Base-by-base conservation (phyloP, 1,140 invertebrate genomes). In the Bombus sylvicola region DNA sequence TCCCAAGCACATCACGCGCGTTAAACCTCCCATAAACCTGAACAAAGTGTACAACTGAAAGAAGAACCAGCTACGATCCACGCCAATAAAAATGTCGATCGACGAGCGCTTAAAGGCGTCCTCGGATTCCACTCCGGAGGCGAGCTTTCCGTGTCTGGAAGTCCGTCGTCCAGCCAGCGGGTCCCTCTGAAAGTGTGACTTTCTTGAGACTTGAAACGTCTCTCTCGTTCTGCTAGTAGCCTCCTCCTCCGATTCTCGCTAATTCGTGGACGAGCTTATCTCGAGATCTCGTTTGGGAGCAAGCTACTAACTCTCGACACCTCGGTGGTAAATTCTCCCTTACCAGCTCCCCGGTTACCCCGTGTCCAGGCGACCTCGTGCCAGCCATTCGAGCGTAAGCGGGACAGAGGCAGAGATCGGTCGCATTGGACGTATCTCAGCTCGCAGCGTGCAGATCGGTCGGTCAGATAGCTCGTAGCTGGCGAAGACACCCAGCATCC, bases 261-360 rank as follows among this genome's bases (percentile, higher is more conserved):
- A 91, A 91, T 91, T 91, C 89, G 81, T 85, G 73, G 89, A 81
- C 64, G 84, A 83, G 69, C 72, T 90, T 91, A 91, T 91, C 90
- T 87, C 71, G 57, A 34, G 69, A 90, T 91, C 89, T 90, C 80
- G 87, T 88, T 90, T 91, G 75, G 82, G 74, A 87, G 86, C 90
- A 91, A 86, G 90, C 90, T 91, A 91, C 90, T 91, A 89, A 89
- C 88, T 89, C 91, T 92, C 91, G 89, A 92, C 91, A 92, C 91
- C 88, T 92, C 82, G 85, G 75, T 88, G 87, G 87, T 90, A 86
- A 90, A 75, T 90, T 91, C 88, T 86, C 83, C 88, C 76, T 71
- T 78, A 84, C 87, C 69, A 78, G 59, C 59, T 86, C 64, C 77
- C 69, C 72, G n/a, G 37, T 57, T 43, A 73, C 62, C 75, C 22